phyloP scores from a whole-genome alignment of 2,113 vertebrate genomes.

The Onychostruthus taczanowskii region DNA sequence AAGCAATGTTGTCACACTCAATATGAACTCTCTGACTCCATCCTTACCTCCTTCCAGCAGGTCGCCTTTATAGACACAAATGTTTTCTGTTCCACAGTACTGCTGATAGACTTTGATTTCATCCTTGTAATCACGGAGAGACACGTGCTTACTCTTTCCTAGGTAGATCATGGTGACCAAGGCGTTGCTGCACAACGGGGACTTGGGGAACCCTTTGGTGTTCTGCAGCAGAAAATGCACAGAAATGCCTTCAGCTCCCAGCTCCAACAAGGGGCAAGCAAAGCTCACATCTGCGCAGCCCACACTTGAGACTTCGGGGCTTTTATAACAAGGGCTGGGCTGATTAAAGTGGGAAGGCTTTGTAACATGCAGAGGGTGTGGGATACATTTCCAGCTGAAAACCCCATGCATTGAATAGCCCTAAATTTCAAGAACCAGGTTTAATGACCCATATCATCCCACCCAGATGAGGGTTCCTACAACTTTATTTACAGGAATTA shows the following conservation, averaged over 20 bases:
- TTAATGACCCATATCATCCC: neutral
- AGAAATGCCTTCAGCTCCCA: neutral
- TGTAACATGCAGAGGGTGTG: neutral
- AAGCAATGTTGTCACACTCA: neutral
- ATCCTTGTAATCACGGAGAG: constrained; percentile 75
- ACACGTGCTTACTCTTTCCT: constrained; percentile 84
- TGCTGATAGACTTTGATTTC: constrained; percentile 92
- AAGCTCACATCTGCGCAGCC: fast-evolving
- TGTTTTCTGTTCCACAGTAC: constrained; percentile 94
- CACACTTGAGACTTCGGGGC: neutral
- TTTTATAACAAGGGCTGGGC: neutral
- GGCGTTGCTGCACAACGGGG: constrained; percentile 77
- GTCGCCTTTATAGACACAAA: constrained; percentile 89
- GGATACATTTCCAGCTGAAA: neutral
- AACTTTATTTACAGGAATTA: neutral
- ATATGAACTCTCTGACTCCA: neutral
- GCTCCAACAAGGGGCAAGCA: neutral
- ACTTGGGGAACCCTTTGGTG: constrained; percentile 68
- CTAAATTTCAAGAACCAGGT: neutral
- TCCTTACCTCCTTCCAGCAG: constrained; percentile 86
- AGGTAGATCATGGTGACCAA: constrained; percentile 85
- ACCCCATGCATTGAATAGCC: neutral
- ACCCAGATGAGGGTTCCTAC: neutral
- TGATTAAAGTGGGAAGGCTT: neutral
- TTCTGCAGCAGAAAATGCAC: constrained; percentile 69